A percentile compares a stretch with the other conserved stretches of the same genome.
Evolutionary conservation across 2,113 vertebrate species (phyloP).

Genomic region (Phaetusa simplex): DNA sequence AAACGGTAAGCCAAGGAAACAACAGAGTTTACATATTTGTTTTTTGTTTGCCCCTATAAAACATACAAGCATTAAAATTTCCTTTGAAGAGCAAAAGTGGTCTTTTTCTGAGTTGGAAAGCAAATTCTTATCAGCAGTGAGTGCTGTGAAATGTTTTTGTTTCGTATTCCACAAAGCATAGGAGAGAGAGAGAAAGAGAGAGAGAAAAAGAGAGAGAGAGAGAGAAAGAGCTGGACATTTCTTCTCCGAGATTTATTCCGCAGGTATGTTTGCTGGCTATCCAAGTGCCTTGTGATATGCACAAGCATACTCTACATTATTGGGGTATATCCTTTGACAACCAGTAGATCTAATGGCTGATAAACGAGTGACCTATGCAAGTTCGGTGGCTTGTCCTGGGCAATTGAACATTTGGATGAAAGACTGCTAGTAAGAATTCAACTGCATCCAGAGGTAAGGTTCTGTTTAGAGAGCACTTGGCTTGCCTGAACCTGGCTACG

Average conservation of each 20-base stretch:
- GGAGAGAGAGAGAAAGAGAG: slow-evolving; percentile 69
- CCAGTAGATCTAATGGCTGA: slow-evolving; percentile 76
- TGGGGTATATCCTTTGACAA: slow-evolving; percentile 70
- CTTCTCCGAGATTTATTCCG: slow-evolving; percentile 58
- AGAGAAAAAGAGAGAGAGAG: slow-evolving; percentile 70
- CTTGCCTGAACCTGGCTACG: slow-evolving; percentile 88
- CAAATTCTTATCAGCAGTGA: slow-evolving; percentile 81
- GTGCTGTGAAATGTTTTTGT: slow-evolving; percentile 75
- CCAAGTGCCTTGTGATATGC: slow-evolving; percentile 72
- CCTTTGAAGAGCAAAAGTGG: slow-evolving; percentile 82
- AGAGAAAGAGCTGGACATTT: slow-evolving; percentile 72
- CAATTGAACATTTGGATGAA: slow-evolving; percentile 76
- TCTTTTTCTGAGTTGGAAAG: slow-evolving; percentile 87
- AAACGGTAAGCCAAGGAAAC: slow-evolving; percentile 79
- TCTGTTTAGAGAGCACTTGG: slow-evolving; percentile 82
- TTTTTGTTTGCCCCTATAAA: slow-evolving; percentile 78
- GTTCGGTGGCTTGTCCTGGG: slow-evolving; percentile 80
- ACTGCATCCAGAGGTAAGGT: slow-evolving; percentile 93
- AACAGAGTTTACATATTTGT: slow-evolving; percentile 69
- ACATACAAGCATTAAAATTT: slow-evolving; percentile 75
- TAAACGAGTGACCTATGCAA: slow-evolving; percentile 70
- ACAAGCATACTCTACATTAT: slow-evolving; percentile 68
- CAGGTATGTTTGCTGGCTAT: slow-evolving; percentile 74
- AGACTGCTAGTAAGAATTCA: slow-evolving; percentile 86
- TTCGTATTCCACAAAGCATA: slow-evolving; percentile 82